Evolutionary conservation across 2,113 vertebrate genomes (phyloP), one percentile per base, ranked within the genome.

Genomic region (Dipodomys ordii): DNA sequence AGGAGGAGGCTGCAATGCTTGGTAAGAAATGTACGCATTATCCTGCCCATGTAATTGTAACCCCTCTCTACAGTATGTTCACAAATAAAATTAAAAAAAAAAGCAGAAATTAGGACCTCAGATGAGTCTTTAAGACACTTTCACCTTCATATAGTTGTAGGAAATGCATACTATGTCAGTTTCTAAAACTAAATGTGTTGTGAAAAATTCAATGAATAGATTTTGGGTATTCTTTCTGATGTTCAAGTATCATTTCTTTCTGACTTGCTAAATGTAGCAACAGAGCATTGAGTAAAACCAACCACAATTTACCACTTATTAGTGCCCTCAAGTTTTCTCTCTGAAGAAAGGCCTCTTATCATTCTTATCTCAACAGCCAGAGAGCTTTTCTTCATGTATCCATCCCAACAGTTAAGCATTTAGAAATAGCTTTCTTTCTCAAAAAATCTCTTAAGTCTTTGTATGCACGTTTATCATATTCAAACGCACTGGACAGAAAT

Each of bases 311-410:
- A 91, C 39, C 62, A 68, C 91, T 87, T 22, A 64, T 69, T 53
- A 32, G n/a, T 23, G 18, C 71, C 77, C 77, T 92, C 73, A 30
- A 2, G 71, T 94, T 90, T 76, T 84, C 49, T 18, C 39, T 49
- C 78, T 96, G 90, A 96, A 97, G 97, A 97, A 98, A 97, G 57
- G 69, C 25, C 49, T 82, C 22, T 90, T 87, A 67, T 69, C 92
- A 74, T 74, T 78, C 81, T 97, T 97, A 91, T 83, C 98, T 97
- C 80, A 80, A 35, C 35, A 76, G 46, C 65, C 69, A 25, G 3
- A 30, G 96, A 97, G 74, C 49, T 94, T 94, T 95, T 97, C 93
- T 97, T 98, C 83, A 94, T 82, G 6, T 53, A 4, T 2, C 8
- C 0, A 4, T 2, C 7, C 0, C 25, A 97, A 94, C 28, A 30